Evolutionary conservation across 2,888 invertebrate species (phyloP), one percentile per base, ranked within the genome.

Genomic region (Luperina testacea): DNA sequence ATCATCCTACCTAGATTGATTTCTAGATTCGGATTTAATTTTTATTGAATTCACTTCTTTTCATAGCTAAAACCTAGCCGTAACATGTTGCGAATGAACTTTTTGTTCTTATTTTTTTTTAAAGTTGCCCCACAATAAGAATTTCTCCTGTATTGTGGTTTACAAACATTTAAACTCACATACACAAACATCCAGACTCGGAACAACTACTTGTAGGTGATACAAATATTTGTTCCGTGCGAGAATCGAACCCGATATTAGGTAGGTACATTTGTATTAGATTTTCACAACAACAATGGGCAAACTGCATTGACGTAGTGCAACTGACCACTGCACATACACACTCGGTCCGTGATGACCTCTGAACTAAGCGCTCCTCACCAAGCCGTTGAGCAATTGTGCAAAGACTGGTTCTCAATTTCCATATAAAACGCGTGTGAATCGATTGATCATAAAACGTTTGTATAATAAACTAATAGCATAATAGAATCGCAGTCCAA

Each of bases 371-470:
- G 81, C 91, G 83, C 80, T 91, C 89, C 87, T 90, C 84, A 86
- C 84, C 68, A 82, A 91, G 86, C 93, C 92, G 94, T 93, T 93
- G 90, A 89, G 90, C 92, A 91, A 93, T 93, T 93, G 92, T 93
- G 92, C 94, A 82, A 91, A 92, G 93, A 94, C 95, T 91, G 93
- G 95, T 95, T 95, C 81, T 85, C 79, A 90, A 79, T 77, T 68
- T 84, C 74, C 67, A 80, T 61, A 61, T 77, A 90, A 85, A 89
- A 89, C 88, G 85, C 92, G 93, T 93, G 92, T 94, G 93, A 94
- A 94, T 94, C 91, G 85, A 94, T 93, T 90, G 87, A 92, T 93
- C 90, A 90, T 90, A 88, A 87, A 90, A 87, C 81, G 88, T 84
- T 87, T 82, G 85, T 86, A 87, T 84, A 86, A 85, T 85, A 86